Evolutionary conservation across 2,888 invertebrate species (phyloP).

Genomic region (Linnaemya tessellans): DNA sequence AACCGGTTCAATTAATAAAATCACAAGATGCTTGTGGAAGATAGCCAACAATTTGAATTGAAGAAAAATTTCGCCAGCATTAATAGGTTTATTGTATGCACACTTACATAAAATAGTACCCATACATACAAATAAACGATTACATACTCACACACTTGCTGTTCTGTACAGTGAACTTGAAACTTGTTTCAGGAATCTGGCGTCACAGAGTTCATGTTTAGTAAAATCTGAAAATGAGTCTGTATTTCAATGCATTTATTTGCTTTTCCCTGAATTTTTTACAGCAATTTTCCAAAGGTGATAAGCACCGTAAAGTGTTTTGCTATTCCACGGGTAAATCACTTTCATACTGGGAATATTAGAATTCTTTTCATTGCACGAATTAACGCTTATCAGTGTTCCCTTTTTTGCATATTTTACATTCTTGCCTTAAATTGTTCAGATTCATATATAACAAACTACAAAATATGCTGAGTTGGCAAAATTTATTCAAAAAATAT

Average conservation of each 20-base stretch:
- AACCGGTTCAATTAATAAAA: no score
- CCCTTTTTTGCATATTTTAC: not conserved
- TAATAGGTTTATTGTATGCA: no score
- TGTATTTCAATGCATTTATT: not conserved
- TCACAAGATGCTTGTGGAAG: no score
- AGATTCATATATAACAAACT: no score
- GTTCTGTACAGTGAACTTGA: not conserved
- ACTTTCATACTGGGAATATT: not conserved
- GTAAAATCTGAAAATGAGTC: not conserved
- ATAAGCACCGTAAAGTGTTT: not conserved
- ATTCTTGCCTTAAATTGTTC: not conserved
- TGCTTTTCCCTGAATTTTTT: not conserved
- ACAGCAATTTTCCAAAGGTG: constrained; percentile 12
- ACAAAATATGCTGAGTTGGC: no score
- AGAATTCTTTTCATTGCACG: not conserved
- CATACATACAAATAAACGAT: no score
- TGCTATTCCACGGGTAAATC: not conserved
- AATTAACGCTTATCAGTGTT: not conserved
- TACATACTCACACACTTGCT: no score
- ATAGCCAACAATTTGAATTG: no score
- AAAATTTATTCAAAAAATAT: no score
- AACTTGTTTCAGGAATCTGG: not conserved
- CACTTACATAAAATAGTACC: no score
- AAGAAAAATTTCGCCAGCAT: no score
- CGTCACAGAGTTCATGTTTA: not conserved